These are phyloP conservation scores for Dicrurus megarhynchus DNA, from an alignment of 2,113 vertebrate species.

Conservation along the genomic window DNA sequence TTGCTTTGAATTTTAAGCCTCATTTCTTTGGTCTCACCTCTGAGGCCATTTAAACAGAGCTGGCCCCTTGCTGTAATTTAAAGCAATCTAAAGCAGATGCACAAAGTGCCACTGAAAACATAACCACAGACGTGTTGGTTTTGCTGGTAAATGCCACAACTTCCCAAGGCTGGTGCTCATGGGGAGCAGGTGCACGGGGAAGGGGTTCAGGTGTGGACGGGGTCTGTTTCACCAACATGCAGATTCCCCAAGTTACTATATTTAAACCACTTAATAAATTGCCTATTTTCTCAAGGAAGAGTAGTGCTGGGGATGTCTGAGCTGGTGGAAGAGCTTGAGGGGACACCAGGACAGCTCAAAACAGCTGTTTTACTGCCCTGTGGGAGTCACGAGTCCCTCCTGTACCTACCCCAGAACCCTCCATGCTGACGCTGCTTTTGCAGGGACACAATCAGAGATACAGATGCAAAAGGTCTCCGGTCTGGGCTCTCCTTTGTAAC, in stretches of 20 bases:
- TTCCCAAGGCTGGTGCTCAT: accelerated
- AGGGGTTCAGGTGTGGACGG: neutral
- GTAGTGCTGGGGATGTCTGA: neutral
- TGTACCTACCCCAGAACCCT: neutral
- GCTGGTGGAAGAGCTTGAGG: neutral
- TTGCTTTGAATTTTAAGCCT: slow-evolving; percentile 17
- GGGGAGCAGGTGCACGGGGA: neutral
- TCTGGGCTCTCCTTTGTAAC: neutral
- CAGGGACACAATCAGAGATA: neutral
- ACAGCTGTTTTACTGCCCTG: neutral
- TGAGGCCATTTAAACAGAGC: neutral
- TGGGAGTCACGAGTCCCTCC: neutral
- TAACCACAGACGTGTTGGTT: accelerated
- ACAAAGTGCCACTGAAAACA: neutral
- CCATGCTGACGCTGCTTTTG: accelerated
- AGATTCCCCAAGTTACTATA: neutral
- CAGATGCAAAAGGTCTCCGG: accelerated
- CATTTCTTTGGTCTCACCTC: neutral
- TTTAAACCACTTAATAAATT: neutral
- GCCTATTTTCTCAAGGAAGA: neutral
- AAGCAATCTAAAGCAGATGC: neutral
- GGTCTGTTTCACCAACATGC: neutral
- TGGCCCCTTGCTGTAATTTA: neutral
- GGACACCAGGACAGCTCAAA: neutral
- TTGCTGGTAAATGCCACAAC: neutral